A percentile compares a stretch with the other conserved stretches of the same genome.
Evolutionary conservation across 2,888 invertebrate species (phyloP).

Genomic region (Pecten maximus): DNA sequence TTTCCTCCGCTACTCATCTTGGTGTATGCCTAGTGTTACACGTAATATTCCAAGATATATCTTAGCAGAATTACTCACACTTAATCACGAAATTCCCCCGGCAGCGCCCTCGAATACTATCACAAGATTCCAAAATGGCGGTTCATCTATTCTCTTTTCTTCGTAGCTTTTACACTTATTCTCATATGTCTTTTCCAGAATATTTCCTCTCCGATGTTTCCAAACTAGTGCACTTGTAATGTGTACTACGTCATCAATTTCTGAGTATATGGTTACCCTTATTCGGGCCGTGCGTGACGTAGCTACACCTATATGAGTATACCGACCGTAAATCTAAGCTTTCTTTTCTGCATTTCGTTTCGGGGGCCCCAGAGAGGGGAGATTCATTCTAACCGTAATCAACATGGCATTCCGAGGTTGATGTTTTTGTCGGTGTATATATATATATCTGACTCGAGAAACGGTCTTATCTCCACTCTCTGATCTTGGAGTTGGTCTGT

Average conservation of each 20-base stretch:
- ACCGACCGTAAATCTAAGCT: slow-evolving; percentile 37
- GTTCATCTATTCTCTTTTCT: slow-evolving; percentile 35
- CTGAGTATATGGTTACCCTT: slow-evolving; percentile 51
- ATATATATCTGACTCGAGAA: background rate
- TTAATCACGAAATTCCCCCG: slow-evolving; percentile 37
- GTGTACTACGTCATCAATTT: slow-evolving; percentile 67
- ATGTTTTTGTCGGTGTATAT: background rate
- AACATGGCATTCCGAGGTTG: background rate
- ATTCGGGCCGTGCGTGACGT: slow-evolving; percentile 53
- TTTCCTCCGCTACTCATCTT: slow-evolving; percentile 44
- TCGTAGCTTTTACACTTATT: slow-evolving; percentile 41
- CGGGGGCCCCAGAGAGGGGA: background rate
- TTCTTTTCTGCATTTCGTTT: slow-evolving; percentile 30
- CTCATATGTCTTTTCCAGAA: slow-evolving; percentile 40
- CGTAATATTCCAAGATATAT: slow-evolving; percentile 27
- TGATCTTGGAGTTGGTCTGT: slow-evolving; percentile 10
- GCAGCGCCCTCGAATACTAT: background rate
- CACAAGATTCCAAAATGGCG: slow-evolving; percentile 44
- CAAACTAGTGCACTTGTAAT: slow-evolving; percentile 57
- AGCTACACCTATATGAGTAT: slow-evolving; percentile 41
- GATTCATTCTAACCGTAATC: background rate
- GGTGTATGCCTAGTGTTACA: slow-evolving; percentile 37
- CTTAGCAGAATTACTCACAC: slow-evolving; percentile 10
- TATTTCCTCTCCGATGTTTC: slow-evolving; percentile 57
- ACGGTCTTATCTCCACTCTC: background rate